These are phyloP conservation scores for Xyliphius kryptos DNA, from an alignment of 2,113 vertebrate species.

Conservation along the genomic window DNA sequence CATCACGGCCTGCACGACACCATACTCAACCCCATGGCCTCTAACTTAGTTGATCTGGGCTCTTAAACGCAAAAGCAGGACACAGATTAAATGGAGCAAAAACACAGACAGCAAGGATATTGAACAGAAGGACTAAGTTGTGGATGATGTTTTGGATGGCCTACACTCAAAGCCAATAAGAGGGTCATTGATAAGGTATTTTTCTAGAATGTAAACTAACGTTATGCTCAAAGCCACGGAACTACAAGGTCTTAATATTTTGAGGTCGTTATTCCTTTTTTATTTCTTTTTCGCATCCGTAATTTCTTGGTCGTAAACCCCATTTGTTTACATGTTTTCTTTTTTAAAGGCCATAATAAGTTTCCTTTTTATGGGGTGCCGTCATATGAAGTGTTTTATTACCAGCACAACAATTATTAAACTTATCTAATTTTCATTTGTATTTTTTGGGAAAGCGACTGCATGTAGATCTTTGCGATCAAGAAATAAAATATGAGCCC, in stretches of 20 bases:
- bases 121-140: constrained; percentile 46
- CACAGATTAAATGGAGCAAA: constrained; percentile 36
- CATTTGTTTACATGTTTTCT: constrained; percentile 52
- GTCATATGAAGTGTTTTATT: constrained; percentile 58
- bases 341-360: constrained; percentile 54
- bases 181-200: constrained; percentile 54
- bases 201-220: constrained; percentile 55
- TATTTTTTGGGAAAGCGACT: constrained; percentile 64
- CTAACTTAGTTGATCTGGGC: constrained; percentile 94
- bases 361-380: constrained; percentile 48
- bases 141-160: constrained; percentile 47
- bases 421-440: constrained; percentile 57
- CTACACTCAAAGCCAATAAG: constrained; percentile 41
- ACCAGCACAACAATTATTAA: constrained; percentile 52
- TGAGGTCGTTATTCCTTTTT: too few relatives aligned
- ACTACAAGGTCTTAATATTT: constrained; percentile 67
- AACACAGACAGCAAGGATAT: constrained; percentile 34
- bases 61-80: constrained; percentile 64
- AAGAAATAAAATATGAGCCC: constrained; percentile 61
- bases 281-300: constrained; percentile 48
- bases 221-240: constrained; percentile 62
- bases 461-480: constrained; percentile 70
- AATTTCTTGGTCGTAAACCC: constrained; percentile 47
- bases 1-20: constrained; percentile 92
- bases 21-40: constrained; percentile 98